A percentile compares a stretch with the other conserved stretches of the same genome.
Conservation (phyloP, 2,113 vertebrate genomes). For the Orcinus orca region DNA sequence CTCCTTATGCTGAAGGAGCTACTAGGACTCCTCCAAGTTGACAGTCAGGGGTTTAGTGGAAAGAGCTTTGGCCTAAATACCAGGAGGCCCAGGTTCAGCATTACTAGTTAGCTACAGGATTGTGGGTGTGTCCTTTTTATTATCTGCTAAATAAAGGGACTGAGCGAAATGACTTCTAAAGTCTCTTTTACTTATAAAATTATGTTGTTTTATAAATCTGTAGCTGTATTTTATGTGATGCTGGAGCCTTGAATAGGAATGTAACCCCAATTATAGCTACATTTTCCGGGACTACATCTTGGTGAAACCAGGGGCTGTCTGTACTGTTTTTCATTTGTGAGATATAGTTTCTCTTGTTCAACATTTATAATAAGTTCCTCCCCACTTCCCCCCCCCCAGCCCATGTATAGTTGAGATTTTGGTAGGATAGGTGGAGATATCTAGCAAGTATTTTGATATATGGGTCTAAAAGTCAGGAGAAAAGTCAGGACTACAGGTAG, state of each 20-base stretch:
- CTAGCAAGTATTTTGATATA: background rate
- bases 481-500: background rate
- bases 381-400: background rate
- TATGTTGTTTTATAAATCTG: background rate
- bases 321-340: background rate
- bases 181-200: background rate
- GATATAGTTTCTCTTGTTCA: background rate
- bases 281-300: background rate
- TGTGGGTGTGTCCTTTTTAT: background rate
- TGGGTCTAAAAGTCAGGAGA: background rate
- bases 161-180: background rate
- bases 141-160: background rate
- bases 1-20: background rate
- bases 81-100: background rate
- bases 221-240: slow-evolving; percentile 12
- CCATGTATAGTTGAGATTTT: background rate
- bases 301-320: background rate
- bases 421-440: background rate
- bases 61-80: background rate
- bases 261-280: background rate
- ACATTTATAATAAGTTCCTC: background rate
- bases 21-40: background rate
- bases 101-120: background rate
- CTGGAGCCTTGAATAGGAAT: background rate
- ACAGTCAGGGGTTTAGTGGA: background rate